Conservation (phyloP, 2,797 vertebrate species). For the Gephyroberyx darwinii region DNA sequence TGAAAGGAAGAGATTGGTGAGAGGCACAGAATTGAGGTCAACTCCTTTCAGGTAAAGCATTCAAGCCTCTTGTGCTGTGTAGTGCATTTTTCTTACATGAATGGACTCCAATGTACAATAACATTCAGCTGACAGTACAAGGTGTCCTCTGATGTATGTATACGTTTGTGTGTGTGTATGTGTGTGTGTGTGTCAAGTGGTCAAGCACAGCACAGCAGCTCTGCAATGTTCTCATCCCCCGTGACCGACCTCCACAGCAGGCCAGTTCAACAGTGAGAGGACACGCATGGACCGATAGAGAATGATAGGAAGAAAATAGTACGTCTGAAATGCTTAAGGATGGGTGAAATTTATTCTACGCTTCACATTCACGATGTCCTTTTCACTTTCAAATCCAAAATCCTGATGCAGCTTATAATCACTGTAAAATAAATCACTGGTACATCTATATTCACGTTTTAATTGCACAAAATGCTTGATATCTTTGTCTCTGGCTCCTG, state of each 20-base stretch:
- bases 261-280: slow-evolving; percentile 21
- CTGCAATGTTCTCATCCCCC: slow-evolving; percentile 27
- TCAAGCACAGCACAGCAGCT: slow-evolving; percentile 31
- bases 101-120: slow-evolving; percentile 25
- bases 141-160: slow-evolving; percentile 41
- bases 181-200: slow-evolving; percentile 35
- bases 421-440: background rate
- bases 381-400: background rate
- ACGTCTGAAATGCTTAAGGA: background rate
- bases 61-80: slow-evolving; percentile 28
- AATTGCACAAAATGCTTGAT: too few species aligned
- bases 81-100: slow-evolving; percentile 20
- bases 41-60: slow-evolving; percentile 56
- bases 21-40: slow-evolving; percentile 3
- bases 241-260: slow-evolving; percentile 36
- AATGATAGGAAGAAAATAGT: background rate
- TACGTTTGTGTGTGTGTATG: background rate
- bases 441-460: background rate
- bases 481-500: too few species aligned
- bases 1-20: slow-evolving; percentile 14
- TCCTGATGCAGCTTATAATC: slow-evolving; percentile 13
- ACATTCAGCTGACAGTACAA: slow-evolving; percentile 45
- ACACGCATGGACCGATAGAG: background rate
- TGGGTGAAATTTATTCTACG: background rate
- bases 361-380: background rate